Conservation (phyloP, 2,797 vertebrate genomes). For the Coregonus sp. region DNA sequence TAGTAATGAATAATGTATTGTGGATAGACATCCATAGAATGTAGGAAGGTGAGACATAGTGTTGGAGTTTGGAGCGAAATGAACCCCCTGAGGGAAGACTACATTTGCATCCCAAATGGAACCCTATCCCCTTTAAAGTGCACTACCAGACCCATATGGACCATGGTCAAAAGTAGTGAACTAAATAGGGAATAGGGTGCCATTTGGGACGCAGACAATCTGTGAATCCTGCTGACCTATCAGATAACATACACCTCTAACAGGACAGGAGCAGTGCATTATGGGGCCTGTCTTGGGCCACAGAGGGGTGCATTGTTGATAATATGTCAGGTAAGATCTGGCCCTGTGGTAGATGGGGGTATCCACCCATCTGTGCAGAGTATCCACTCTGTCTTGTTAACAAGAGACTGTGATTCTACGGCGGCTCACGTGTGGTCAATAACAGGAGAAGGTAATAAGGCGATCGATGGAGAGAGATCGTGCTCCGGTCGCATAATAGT, state of each 20-base stretch:
- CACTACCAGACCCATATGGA: not conserved
- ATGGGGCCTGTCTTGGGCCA: slow-evolving; percentile 13
- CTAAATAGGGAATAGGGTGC: not conserved
- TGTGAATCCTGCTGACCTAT: not conserved
- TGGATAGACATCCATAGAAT: not conserved
- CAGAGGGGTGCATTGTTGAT: slow-evolving; percentile 30
- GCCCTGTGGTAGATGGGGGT: slow-evolving; percentile 12
- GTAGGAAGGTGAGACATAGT: not conserved
- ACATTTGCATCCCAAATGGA: not conserved
- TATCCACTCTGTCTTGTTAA: slow-evolving; percentile 51
- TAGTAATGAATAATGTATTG: not conserved
- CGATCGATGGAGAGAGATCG: slow-evolving; percentile 59
- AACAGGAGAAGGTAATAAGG: slow-evolving; percentile 67
- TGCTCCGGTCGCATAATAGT: slow-evolving; percentile 17
- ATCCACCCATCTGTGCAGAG: slow-evolving; percentile 29
- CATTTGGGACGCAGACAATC: not conserved
- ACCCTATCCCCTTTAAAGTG: not conserved
- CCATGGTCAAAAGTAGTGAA: not conserved
- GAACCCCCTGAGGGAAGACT: not conserved
- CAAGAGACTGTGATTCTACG: slow-evolving; percentile 52
- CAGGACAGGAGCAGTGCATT: slow-evolving; percentile 1
- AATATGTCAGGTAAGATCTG: slow-evolving; percentile 28
- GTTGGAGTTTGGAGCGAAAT: not conserved
- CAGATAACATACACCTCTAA: not conserved
- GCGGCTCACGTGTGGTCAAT: slow-evolving; percentile 42